These are phyloP conservation scores for Pachyuromys duprasi DNA, from an alignment of 2,797 vertebrate species.

Conservation along the genomic window DNA sequence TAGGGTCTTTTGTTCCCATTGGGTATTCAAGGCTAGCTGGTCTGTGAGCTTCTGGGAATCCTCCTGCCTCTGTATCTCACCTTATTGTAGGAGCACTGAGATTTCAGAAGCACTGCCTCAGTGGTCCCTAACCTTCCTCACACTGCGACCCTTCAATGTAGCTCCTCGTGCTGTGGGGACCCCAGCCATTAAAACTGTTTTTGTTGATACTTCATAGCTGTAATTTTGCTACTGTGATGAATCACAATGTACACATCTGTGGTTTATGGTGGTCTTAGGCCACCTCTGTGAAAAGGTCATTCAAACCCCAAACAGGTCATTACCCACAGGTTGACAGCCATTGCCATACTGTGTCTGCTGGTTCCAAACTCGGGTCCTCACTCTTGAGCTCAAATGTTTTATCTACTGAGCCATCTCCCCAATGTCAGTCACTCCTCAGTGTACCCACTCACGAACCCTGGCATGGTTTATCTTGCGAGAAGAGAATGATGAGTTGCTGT, in stretches of 20 bases:
- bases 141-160: background rate
- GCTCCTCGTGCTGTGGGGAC: background rate
- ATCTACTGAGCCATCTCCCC: background rate
- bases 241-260: background rate
- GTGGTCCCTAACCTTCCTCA: background rate
- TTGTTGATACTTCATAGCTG: background rate
- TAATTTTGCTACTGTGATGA: background rate
- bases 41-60: background rate
- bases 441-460: background rate
- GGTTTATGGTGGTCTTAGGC: background rate
- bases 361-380: background rate
- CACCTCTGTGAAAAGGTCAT: background rate
- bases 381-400: background rate
- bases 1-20: background rate
- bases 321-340: background rate
- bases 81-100: background rate
- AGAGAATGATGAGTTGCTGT: background rate
- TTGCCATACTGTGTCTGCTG: background rate
- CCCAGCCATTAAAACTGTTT: background rate
- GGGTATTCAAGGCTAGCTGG: background rate
- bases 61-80: background rate
- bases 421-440: background rate
- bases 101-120: rapidly evolving
- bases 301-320: background rate
- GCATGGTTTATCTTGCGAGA: background rate